These are phyloP conservation scores for Aquatica leii DNA, from an alignment of 2,888 invertebrate species.

Conservation along the genomic window DNA sequence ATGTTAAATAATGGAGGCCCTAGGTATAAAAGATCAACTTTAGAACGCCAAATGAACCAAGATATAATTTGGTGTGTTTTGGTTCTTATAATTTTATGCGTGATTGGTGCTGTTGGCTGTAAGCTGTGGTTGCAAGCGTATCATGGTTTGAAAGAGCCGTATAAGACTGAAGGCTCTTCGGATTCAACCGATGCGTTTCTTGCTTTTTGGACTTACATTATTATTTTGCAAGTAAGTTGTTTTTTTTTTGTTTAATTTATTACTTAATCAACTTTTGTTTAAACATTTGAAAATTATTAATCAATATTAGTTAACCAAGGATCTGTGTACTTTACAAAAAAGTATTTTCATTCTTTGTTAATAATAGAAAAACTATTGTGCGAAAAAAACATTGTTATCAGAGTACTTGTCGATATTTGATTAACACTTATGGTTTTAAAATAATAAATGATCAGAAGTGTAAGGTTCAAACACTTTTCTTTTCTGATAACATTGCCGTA, in stretches of 20 bases:
- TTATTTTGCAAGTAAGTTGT: slow-evolving; percentile 82
- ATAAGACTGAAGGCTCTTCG: slow-evolving; percentile 67
- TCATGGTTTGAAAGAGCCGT: slow-evolving; percentile 68
- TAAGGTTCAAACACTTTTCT: too few relatives aligned
- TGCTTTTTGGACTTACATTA: slow-evolving; percentile 95
- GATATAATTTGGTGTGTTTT: slow-evolving; percentile 97
- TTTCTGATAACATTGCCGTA: too few relatives aligned
- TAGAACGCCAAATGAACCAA: slow-evolving; percentile 94
- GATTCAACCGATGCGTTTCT: slow-evolving; percentile 71
- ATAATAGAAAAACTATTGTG: too few relatives aligned
- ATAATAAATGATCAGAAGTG: too few relatives aligned
- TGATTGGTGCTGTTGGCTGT: slow-evolving; percentile 90
- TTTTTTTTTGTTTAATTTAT: too few relatives aligned
- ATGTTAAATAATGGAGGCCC: slow-evolving; percentile 98
- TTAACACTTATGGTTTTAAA: too few relatives aligned
- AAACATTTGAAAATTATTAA: too few relatives aligned
- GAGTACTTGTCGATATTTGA: too few relatives aligned
- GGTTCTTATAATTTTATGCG: slow-evolving; percentile 87
- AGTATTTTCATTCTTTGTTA: too few relatives aligned
- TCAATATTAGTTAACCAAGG: too few relatives aligned
- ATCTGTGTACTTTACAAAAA: too few relatives aligned
- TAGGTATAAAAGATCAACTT: slow-evolving; percentile 88
- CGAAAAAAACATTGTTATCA: too few relatives aligned
- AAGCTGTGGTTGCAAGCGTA: slow-evolving; percentile 82
- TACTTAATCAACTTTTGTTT: not conserved